Percentiles rank a stretch among this genome's conserved stretches.
These are phyloP conservation scores for Calidris pygmaea DNA, from an alignment of 2,113 vertebrate genomes.

Conservation along the genomic window DNA sequence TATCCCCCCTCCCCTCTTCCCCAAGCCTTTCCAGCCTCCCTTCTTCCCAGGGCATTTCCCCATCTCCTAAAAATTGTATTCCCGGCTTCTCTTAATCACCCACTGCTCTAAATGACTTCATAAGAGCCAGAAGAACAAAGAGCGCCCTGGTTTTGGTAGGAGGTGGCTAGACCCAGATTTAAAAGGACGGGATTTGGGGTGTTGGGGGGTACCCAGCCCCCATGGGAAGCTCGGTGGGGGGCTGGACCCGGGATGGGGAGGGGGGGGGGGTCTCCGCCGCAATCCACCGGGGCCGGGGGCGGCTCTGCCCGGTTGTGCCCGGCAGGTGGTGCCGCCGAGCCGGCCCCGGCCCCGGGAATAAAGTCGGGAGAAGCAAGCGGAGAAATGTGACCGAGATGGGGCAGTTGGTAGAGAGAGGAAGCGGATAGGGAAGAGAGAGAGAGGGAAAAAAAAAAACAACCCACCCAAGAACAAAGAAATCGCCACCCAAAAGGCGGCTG, in stretches of 20 bases:
- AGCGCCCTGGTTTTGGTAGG: neutral
- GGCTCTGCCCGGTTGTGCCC: neutral
- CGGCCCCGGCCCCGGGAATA: slow-evolving; percentile 3
- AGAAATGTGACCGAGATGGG: slow-evolving; percentile 43
- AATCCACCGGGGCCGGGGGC: neutral
- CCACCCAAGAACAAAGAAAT: neutral
- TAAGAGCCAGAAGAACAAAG: neutral
- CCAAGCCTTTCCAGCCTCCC: neutral
- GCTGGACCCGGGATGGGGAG: neutral
- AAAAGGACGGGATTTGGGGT: neutral
- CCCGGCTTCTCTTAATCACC: neutral
- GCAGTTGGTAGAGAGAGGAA: slow-evolving; percentile 32
- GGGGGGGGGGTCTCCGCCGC: neutral
- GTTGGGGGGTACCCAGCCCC: neutral
- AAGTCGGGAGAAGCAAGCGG: slow-evolving; percentile 28
- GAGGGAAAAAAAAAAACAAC: neutral
- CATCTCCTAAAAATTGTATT: neutral
- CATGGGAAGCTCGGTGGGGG: neutral
- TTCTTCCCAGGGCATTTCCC: neutral
- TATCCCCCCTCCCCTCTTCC: accelerated
- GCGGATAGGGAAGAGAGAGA: neutral
- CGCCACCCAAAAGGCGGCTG: neutral
- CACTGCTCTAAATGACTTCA: neutral
- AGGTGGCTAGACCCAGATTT: neutral
- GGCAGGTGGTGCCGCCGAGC: slow-evolving; percentile 54